phyloP scores from a whole-genome alignment of 2,113 vertebrate species.

The Lampris incognitus region DNA sequence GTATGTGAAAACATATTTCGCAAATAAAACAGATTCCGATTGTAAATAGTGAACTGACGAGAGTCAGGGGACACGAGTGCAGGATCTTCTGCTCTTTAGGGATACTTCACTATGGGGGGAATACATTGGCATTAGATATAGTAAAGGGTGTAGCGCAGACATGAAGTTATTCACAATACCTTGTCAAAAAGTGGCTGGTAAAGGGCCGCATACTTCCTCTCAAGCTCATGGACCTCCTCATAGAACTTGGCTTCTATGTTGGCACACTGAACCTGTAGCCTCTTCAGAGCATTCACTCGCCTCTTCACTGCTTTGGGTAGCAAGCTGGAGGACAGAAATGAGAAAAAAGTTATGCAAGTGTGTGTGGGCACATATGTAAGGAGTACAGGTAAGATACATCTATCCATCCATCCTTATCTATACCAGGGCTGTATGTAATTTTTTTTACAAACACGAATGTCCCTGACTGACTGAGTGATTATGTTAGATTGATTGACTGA shows the following conservation, averaged over 20 bases:
- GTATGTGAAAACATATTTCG: too few species aligned
- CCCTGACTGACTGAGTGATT: too few species aligned
- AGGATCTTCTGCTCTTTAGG: too few species aligned
- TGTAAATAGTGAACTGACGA: too few species aligned
- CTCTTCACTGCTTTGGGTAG: slow-evolving; percentile 95
- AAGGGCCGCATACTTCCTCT: slow-evolving; percentile 94
- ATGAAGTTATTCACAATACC: slow-evolving; percentile 76
- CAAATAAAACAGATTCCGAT: too few species aligned
- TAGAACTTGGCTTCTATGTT: slow-evolving; percentile 98
- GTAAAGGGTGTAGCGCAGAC: neutral
- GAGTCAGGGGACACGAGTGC: too few species aligned
- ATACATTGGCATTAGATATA: neutral
- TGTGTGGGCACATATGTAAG: neutral
- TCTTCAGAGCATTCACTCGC: slow-evolving; percentile 94
- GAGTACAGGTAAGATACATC: too few species aligned
- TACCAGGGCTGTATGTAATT: too few species aligned
- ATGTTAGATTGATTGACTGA: too few species aligned
- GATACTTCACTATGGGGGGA: neutral
- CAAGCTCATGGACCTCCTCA: slow-evolving; percentile 96
- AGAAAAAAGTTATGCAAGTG: neutral
- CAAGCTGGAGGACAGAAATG: slow-evolving; percentile 76
- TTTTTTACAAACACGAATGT: too few species aligned
- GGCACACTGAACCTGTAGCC: slow-evolving; percentile 93
- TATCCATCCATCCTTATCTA: too few species aligned
- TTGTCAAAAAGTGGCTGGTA: slow-evolving; percentile 96